Evolutionary conservation across 2,113 vertebrate genomes (phyloP).

Genomic region (Stigmatopora nigra): DNA sequence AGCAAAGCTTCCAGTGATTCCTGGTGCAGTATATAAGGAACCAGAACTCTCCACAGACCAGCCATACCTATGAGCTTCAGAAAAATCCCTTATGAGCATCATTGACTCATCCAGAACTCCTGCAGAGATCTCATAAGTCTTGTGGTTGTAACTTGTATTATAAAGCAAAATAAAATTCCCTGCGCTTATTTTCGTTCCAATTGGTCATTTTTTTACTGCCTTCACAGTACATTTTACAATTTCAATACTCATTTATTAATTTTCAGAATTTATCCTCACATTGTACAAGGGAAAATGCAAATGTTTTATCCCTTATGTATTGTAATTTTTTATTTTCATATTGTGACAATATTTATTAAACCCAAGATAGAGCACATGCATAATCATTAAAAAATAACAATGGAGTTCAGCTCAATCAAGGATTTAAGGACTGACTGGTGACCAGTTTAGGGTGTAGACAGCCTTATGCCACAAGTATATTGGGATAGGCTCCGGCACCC

Average conservation of each 20-base stretch:
- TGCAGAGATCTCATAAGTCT: slow-evolving; percentile 12
- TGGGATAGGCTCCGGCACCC: too few species aligned
- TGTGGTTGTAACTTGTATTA: slow-evolving; percentile 23
- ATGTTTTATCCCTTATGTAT: background rate
- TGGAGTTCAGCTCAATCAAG: background rate
- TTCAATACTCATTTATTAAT: background rate
- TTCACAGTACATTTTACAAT: background rate
- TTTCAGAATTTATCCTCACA: too few species aligned
- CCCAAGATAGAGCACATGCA: background rate
- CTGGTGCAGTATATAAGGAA: slow-evolving; percentile 61
- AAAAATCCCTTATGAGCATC: background rate
- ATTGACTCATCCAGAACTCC: background rate
- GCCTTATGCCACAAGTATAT: too few species aligned
- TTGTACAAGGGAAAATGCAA: background rate
- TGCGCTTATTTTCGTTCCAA: slow-evolving; percentile 8
- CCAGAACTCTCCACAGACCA: slow-evolving; percentile 81
- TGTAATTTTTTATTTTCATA: background rate
- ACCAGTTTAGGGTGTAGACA: too few species aligned
- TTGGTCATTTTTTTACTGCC: background rate
- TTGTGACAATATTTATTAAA: background rate
- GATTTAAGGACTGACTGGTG: too few species aligned
- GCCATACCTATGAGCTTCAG: slow-evolving; percentile 76
- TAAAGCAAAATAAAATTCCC: slow-evolving; percentile 56
- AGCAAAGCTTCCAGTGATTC: slow-evolving; percentile 73
- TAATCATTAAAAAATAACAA: background rate